Evolutionary conservation across 2,888 invertebrate species (phyloP).

Genomic region (Acleris cristana): DNA sequence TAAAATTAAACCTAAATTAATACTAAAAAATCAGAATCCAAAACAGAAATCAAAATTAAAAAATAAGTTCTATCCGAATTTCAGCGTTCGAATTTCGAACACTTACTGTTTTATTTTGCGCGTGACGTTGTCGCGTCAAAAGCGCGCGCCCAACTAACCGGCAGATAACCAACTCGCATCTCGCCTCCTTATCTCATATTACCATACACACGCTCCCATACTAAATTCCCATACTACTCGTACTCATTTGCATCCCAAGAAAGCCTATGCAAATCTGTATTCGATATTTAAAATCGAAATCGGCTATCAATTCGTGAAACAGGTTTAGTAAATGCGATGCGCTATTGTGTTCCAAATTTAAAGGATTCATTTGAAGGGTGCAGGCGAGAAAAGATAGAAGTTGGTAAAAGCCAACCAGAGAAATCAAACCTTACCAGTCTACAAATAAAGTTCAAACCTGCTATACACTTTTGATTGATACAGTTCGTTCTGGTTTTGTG

Average conservation of each 20-base stretch:
- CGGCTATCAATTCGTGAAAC: constrained; percentile 79
- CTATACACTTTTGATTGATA: neutral
- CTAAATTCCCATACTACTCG: constrained; percentile 67
- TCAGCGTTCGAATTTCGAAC: constrained; percentile 44
- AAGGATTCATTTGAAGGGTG: constrained; percentile 34
- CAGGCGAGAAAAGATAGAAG: neutral
- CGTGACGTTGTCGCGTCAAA: constrained; percentile 69
- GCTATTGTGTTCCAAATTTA: constrained; percentile 57
- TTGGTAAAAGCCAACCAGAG: neutral
- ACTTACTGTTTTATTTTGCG: constrained; percentile 31
- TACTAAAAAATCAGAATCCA: neutral
- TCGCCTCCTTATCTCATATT: constrained; percentile 75
- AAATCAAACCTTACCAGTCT: neutral
- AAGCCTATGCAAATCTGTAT: constrained; percentile 78
- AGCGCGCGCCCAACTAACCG: constrained; percentile 78
- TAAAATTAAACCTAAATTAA: neutral
- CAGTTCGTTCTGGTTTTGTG: constrained; percentile 5
- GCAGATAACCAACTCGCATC: constrained; percentile 62
- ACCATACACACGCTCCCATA: constrained; percentile 67
- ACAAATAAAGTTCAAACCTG: neutral
- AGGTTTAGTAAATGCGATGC: constrained; percentile 75
- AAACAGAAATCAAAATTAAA: neutral
- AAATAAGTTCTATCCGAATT: neutral
- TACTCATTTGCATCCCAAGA: constrained; percentile 78
- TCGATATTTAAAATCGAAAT: constrained; percentile 74